Evolutionary conservation across 2,888 invertebrate genomes (phyloP).

Genomic region (Beris chalybata): DNA sequence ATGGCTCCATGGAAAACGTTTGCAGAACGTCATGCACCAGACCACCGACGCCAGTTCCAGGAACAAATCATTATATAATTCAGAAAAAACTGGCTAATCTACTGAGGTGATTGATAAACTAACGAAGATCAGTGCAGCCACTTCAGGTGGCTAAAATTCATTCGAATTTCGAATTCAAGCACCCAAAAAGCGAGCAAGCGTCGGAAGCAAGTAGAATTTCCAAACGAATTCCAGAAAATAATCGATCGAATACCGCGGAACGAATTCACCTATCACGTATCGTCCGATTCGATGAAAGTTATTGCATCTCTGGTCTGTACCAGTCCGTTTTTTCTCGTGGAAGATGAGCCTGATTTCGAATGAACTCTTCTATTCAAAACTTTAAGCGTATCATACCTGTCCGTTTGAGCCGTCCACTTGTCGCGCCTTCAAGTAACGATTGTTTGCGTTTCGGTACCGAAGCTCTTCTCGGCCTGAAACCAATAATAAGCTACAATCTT

Average conservation of each 20-base stretch:
- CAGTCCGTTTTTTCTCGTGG: conserved; percentile 64
- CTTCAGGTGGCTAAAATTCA: conserved; percentile 82
- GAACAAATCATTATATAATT: conserved; percentile 67
- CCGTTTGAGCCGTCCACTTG: conserved; percentile 77
- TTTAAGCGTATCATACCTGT: conserved; percentile 79
- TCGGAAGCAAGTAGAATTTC: conserved; percentile 93
- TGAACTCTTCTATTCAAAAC: conserved; percentile 87
- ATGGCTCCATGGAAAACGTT: conserved; percentile 68
- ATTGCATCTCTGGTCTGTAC: conserved; percentile 49
- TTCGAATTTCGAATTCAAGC: conserved; percentile 80
- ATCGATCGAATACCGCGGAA: conserved; percentile 68
- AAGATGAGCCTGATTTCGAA: conserved; percentile 74
- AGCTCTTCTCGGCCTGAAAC: conserved; percentile 91
- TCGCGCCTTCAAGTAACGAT: conserved; percentile 82
- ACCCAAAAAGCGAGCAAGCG: conserved; percentile 89
- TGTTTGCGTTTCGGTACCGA: conserved; percentile 96
- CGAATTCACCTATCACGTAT: conserved; percentile 48
- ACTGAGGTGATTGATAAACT: conserved; percentile 75
- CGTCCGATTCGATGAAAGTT: conserved; percentile 40
- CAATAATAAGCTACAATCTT: conserved; percentile 92
- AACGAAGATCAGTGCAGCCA: conserved; percentile 74
- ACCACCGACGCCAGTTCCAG: conserved; percentile 70
- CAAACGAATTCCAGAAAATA: conserved; percentile 83
- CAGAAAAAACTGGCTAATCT: conserved; percentile 74
- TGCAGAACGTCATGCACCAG: conserved; percentile 76